phyloP scores from a whole-genome alignment of 2,888 invertebrate genomes.

The Pimpla rufipes region DNA sequence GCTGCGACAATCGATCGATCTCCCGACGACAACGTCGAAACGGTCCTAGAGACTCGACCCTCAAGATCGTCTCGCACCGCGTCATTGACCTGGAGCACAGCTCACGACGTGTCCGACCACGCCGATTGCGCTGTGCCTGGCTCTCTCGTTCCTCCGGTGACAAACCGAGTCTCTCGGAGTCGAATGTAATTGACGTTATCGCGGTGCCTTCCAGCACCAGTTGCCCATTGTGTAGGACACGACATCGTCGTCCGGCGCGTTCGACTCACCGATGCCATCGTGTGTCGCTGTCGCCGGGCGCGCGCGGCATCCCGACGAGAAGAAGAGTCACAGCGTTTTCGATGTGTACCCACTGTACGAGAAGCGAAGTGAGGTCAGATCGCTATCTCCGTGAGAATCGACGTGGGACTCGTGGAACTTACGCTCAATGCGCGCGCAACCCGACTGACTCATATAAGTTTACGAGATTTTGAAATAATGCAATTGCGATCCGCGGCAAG shows the following conservation, averaged over 20 bases:
- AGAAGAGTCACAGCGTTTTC: conserved; percentile 59
- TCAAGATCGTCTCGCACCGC: neutral
- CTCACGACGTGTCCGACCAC: neutral
- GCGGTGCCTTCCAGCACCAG: conserved; percentile 45
- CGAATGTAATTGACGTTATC: conserved; percentile 71
- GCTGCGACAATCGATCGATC: conserved; percentile 27
- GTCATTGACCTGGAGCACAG: conserved; percentile 44
- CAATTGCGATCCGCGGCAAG: neutral
- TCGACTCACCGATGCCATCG: conserved; percentile 56
- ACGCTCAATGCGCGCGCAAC: conserved; percentile 18
- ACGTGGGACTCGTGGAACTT: conserved; percentile 53
- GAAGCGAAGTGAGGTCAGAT: conserved; percentile 77
- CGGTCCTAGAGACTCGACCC: neutral
- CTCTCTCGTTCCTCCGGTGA: conserved; percentile 58
- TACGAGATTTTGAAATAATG: neutral
- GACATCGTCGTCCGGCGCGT: conserved; percentile 52
- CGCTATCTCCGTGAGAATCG: conserved; percentile 74
- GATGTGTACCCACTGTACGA: conserved; percentile 65
- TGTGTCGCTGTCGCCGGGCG: conserved; percentile 51
- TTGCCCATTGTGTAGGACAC: conserved; percentile 68
- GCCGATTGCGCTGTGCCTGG: conserved; percentile 8
- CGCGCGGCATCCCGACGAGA: conserved; percentile 33
- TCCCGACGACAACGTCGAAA: neutral
- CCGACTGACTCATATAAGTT: conserved; percentile 1
- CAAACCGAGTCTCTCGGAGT: conserved; percentile 50